Base-by-base conservation (phyloP, 2,888 invertebrate genomes). In the Elysia crispata region DNA sequence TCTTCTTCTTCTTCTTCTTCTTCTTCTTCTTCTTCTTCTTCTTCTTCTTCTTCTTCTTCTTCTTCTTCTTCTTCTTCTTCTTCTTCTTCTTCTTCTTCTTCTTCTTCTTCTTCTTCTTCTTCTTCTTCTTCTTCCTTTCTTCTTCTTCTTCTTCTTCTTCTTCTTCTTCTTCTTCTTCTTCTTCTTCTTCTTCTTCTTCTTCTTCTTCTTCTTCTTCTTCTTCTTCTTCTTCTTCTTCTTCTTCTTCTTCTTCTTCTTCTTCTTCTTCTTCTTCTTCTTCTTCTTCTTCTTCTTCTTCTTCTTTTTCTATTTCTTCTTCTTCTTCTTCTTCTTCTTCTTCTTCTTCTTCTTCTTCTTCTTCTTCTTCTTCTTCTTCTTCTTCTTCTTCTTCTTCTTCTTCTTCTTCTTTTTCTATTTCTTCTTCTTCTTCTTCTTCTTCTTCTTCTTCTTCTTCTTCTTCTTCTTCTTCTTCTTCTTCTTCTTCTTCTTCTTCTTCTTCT, bases 91-190 rank as follows among this genome's bases (percentile, higher is more conserved):
- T 74, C 74, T 50, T 57, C 60, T 25, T 74, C 74, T 54, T 57
- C 49, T 54, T 54, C 76, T 49, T 28, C 67, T 31, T 50, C 54
- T 66, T 50, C 67, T 28, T 67, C 50, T 49, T 28, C 67, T 49
- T 50, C 67, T 66, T 31, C 67, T 25, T 50, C 67, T 66, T 31
- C 60, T 49, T 28, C 76, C 31, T 50, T 49, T 76, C 76, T 67
- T 67, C 76, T 33, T 41, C 41, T 23, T 62, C 49, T 64, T 64
- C 76, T 67, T 62, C 64, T 33, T 64, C 64, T 33, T 62, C 64
- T 33, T 64, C 64, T 33, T 76, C 76, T 62, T 64, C 49, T 33
- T 76, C 66, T 33, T 76, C 76, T 64, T 64, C 66, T 41, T 76
- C 76, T 54, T 54, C 54, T 5, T 64, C 64, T 41, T 76, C 76